Conservation (phyloP, 2,113 vertebrate species). For the Cygnus buccinator region DNA sequence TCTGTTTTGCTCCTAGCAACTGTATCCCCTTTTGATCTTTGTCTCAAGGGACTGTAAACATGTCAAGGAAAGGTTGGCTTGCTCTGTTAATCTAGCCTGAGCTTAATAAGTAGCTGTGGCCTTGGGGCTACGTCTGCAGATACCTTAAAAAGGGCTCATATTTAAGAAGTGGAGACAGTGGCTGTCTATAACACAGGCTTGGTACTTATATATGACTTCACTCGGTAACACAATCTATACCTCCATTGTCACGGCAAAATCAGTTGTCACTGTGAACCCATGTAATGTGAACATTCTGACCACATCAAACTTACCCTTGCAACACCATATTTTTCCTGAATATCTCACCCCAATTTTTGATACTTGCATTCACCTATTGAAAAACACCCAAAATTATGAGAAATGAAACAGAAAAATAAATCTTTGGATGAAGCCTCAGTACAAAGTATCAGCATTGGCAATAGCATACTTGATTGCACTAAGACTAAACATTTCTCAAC, state of each 20-base stretch:
- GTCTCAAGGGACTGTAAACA: not conserved
- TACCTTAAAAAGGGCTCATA: not conserved
- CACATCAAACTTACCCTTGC: not conserved
- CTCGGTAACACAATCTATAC: not conserved
- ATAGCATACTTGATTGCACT: not conserved
- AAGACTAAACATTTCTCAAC: not conserved
- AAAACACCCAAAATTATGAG: not conserved
- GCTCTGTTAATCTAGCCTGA: not conserved
- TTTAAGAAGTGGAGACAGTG: not conserved
- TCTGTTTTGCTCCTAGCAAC: not conserved
- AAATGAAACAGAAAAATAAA: not conserved
- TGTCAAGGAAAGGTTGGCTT: not conserved
- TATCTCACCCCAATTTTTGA: not conserved
- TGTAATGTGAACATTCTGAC: not conserved
- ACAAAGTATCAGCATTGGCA: not conserved
- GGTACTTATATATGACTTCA: not conserved
- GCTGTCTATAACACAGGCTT: not conserved
- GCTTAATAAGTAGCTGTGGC: not conserved
- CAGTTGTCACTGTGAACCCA: not conserved
- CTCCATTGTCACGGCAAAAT: not conserved
- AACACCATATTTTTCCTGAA: not conserved
- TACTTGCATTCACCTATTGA: not conserved
- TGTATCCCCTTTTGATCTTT: not conserved
- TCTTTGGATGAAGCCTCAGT: not conserved
- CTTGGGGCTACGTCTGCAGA: not conserved